Conservation (phyloP, 2,888 invertebrate genomes). For the Acleris sparsana region DNA sequence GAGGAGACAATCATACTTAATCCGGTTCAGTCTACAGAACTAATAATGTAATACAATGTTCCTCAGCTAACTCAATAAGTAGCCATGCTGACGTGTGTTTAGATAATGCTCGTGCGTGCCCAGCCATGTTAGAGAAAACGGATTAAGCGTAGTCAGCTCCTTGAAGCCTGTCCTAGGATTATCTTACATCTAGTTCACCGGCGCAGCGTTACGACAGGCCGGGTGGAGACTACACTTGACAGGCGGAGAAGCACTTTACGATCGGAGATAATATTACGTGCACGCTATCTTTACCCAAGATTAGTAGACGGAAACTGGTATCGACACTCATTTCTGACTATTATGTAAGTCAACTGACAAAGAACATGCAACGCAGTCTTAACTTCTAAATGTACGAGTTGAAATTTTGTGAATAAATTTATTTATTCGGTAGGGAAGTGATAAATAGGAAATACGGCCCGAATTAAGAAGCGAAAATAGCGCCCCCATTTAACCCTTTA, state of each 20-base stretch:
- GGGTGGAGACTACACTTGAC: conserved; percentile 26
- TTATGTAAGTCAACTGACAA: no score
- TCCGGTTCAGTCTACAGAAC: not conserved
- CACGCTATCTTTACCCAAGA: conserved; percentile 9
- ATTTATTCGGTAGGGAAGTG: no score
- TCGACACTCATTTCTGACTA: not conserved
- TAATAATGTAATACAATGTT: not conserved
- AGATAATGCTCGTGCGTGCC: not conserved
- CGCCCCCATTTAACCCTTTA: no score
- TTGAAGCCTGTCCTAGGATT: conserved; percentile 36
- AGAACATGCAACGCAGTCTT: no score
- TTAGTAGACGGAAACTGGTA: conserved; percentile 6
- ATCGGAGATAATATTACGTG: conserved; percentile 29
- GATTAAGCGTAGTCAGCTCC: conserved; percentile 29
- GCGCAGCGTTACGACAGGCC: conserved; percentile 16
- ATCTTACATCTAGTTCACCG: conserved; percentile 36
- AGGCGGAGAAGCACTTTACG: conserved; percentile 26
- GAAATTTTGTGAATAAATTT: no score
- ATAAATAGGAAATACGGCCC: no score
- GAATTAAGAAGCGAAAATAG: no score
- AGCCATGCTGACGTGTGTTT: conserved; percentile 1
- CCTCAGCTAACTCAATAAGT: conserved; percentile 5
- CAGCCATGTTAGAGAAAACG: conserved; percentile 17
- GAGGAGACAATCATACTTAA: not conserved
- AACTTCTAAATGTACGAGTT: no score